Base-by-base conservation (phyloP, 2,113 vertebrate genomes). In the Scortum barcoo region DNA sequence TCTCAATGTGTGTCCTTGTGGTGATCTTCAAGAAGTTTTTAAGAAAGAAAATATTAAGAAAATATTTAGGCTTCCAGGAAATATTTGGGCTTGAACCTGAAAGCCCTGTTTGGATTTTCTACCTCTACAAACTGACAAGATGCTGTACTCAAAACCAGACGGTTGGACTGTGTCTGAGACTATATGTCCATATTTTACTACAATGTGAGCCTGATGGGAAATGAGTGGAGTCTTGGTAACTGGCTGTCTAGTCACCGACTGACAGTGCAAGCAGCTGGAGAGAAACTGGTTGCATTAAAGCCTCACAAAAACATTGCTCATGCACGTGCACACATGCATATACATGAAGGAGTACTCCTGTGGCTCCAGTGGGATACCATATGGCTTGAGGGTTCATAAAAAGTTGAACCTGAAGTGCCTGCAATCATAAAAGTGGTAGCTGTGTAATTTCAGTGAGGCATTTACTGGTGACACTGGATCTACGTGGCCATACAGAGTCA, bases 381-480 rank as follows among this genome's bases (percentile, higher is more conserved):
- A 76, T 81, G 76, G 58, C 63, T 53, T 40, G n/a, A 7, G 65
- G 48, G 80, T 83, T 90, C 77, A 80, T 28, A 36, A 46, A 56
- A 48, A 86, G 88, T 68, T 87, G 81, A 87, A 80, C 44, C 54
- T 20, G 17, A 28, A 65, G 76, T 54, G 72, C 67, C 74, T 28
- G 50, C 30, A 12, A 38, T 56, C 54, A 51, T 87, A 74, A 83
- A 87, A 76, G 54, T 17, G 57, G 71, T 22, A 80, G 78, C 84
- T 78, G 68, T 87, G 80, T 66, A 72, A 69, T 83, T 86, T 80
- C 73, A 72, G 48, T 67, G 44, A 67, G 88, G 80, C 61, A 66
- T 89, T 88, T 79, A 82, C 69, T 67, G 28, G 84, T 46, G 85
- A 83, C 60, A 85, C 78, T 38, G 76, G 87, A 87, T 86, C 75